Evolutionary conservation across 53 echinoderm and acorn worm species (phyloP), one percentile per base, ranked within the genome.

Genomic region (Zoroaster sp.): DNA sequence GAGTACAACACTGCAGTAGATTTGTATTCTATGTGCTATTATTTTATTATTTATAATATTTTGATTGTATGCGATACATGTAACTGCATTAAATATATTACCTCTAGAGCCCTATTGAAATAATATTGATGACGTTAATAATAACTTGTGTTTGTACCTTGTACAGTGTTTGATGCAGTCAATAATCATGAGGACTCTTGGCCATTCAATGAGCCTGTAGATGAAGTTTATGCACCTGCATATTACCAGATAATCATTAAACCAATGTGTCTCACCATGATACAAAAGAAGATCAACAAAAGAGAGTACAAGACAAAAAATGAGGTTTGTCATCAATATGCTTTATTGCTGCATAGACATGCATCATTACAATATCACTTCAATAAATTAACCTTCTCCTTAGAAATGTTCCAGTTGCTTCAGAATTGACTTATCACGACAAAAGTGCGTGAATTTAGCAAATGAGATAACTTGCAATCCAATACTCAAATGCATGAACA

Each of bases 161-260:
- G n/a, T n/a, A n/a, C 72, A 97, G 97, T 97, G 18, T 83, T 94
- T 33, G 98, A 95, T 33, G 79, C 93, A 20, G 90, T 96, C 13
- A 94, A 92, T 63, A 66, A 73, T 3, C 95, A 99, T 87, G 77
- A 89, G 18, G 96, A 99, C 47, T 92, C 99, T 0, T 99, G 99
- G 99, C 99, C 99, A 11, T 99, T 99, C 69, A 43, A 89, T 4
- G 99, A 99, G 8, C 93, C 96, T 15, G 99, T 99, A 1, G 92
- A 93, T 89, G 99, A 99, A 74, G 91, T 90, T 0, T 96, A 93
- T 74, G 99, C 99, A 11, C 98, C 99, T 31, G 93, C 89, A 42
- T 96, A 96, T 74, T 94, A 93, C 88, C 93, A 94, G 85, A 94
- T 96, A 54, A 94, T 98, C 82, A 90, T 96, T 35, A 72, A 73